These are phyloP conservation scores for Pterobdella sp. DNA, from an alignment of 2,888 invertebrate genomes.

Conservation along the genomic window DNA sequence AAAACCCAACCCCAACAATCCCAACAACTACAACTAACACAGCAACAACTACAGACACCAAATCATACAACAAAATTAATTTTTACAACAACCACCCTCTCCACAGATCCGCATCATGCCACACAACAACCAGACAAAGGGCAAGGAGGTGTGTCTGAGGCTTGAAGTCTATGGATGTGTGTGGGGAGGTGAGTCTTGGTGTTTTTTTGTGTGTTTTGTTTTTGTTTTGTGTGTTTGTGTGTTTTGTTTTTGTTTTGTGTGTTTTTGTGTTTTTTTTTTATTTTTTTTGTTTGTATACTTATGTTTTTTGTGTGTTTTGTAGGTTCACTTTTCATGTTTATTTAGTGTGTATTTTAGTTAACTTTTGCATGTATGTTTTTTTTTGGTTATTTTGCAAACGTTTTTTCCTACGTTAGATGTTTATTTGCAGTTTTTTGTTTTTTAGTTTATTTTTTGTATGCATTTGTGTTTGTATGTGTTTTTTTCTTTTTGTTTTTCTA, in stretches of 20 bases:
- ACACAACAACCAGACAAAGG: neutral
- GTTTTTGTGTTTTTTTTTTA: neutral
- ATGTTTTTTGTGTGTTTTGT: too few relatives aligned
- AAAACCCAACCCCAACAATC: neutral
- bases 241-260: neutral
- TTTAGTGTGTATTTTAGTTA: too few relatives aligned
- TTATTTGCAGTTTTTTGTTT: too few relatives aligned
- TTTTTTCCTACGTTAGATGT: too few relatives aligned
- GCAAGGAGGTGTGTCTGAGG: conserved; percentile 20
- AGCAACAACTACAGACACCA: conserved; percentile 7
- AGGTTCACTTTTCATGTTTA: too few relatives aligned
- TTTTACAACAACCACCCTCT: neutral
- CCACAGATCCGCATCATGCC: neutral
- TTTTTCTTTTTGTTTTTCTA: too few relatives aligned
- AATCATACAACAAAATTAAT: neutral
- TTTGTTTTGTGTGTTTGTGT: neutral
- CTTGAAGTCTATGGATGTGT: conserved; percentile 22
- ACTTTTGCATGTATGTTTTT: too few relatives aligned
- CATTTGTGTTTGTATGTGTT: too few relatives aligned
- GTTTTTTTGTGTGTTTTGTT: neutral
- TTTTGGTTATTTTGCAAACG: too few relatives aligned
- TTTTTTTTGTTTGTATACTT: too few relatives aligned
- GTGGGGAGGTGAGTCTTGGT: conserved; percentile 17
- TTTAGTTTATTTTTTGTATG: too few relatives aligned
- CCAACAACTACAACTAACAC: neutral